phyloP scores from a whole-genome alignment of 2,113 vertebrate genomes.

The Isurus oxyrinchus region DNA sequence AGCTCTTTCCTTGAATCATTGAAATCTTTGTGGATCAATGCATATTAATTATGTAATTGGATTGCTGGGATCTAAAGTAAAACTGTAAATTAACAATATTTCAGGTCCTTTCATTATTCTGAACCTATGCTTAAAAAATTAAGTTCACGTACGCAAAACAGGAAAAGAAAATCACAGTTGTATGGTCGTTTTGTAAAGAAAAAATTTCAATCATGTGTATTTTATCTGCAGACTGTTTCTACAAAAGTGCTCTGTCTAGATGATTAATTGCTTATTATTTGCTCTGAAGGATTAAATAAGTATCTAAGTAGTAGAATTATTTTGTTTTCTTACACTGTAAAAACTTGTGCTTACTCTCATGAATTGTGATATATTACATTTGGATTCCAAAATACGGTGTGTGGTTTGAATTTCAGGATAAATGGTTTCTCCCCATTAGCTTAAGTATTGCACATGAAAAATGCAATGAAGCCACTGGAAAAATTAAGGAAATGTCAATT shows the following conservation, averaged over 20 bases:
- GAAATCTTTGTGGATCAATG: background rate
- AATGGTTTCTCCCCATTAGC: constrained; percentile 12
- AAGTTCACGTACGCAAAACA: background rate
- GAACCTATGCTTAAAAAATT: background rate
- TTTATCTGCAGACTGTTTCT: background rate
- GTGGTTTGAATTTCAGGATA: background rate
- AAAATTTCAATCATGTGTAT: background rate
- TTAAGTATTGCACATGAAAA: background rate
- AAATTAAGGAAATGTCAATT: background rate
- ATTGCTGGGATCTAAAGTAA: background rate
- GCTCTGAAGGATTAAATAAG: background rate
- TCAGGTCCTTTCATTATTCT: background rate
- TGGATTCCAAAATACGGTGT: background rate
- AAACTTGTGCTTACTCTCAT: background rate
- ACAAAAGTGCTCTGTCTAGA: background rate
- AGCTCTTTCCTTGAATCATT: background rate
- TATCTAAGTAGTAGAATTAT: background rate
- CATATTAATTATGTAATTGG: background rate
- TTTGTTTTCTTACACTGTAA: background rate
- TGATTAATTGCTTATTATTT: background rate
- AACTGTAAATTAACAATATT: background rate
- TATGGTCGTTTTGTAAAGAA: background rate
- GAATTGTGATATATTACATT: background rate
- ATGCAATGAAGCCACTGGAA: background rate
- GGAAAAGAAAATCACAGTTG: background rate